Conservation (phyloP, 2,113 vertebrate genomes). For the Limanda limanda region DNA sequence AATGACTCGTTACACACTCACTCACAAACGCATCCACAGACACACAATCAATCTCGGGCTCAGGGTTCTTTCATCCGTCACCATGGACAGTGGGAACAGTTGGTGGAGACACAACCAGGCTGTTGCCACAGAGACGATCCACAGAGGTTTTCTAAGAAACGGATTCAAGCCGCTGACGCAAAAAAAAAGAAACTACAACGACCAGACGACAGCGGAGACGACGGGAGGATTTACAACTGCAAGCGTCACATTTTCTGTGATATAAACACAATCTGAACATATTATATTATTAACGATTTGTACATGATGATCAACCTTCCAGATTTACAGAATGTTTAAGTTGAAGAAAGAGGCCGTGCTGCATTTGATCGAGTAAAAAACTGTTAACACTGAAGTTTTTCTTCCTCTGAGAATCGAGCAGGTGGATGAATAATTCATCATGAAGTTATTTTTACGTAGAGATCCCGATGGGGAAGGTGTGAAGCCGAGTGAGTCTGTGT, state of each 20-base stretch:
- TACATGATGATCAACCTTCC: too few relatives aligned
- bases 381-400: slow-evolving; percentile 3
- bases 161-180: slow-evolving; percentile 34
- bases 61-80: slow-evolving; percentile 42
- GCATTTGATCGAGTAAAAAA: slow-evolving; percentile 4
- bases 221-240: neutral
- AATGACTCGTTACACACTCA: slow-evolving; percentile 10
- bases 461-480: slow-evolving; percentile 23
- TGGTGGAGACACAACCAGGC: slow-evolving; percentile 6
- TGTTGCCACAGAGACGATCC: slow-evolving; percentile 56
- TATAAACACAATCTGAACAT: neutral
- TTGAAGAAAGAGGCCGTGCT: neutral
- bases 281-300: too few relatives aligned
- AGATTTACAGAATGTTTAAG: neutral
- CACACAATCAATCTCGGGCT: slow-evolving; percentile 12
- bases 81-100: slow-evolving; percentile 7
- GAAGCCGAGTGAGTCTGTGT: slow-evolving; percentile 14
- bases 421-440: slow-evolving; percentile 63
- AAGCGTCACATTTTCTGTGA: neutral
- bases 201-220: slow-evolving; percentile 13
- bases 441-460: slow-evolving; percentile 47
- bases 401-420: slow-evolving; percentile 40
- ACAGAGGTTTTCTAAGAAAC: slow-evolving; percentile 42
- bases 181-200: neutral
- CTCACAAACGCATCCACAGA: slow-evolving; percentile 19